Evolutionary conservation across 2,888 invertebrate species (phyloP), one percentile per base, ranked within the genome.

Genomic region (Halictus ligatus): DNA sequence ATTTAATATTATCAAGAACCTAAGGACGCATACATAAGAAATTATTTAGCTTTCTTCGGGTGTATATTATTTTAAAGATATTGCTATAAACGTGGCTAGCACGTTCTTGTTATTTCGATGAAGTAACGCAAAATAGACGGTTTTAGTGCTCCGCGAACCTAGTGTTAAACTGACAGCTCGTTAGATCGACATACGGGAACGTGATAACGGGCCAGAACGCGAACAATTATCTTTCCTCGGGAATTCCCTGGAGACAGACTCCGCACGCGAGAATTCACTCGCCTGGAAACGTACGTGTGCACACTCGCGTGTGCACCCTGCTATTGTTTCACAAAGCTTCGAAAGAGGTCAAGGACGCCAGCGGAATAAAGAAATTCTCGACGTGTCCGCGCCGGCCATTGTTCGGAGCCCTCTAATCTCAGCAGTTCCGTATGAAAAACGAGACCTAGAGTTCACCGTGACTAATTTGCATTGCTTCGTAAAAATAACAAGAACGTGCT

Each of bases 271-370:
- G 21, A n/a, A 82, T 67, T 67, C 67, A 74, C 78, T 50, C n/a
- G 50, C 25, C 46, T 43, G 46, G 35, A 58, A 50, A 15, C n/a
- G n/a, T n/a, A n/a, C n/a, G n/a, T n/a, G n/a, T n/a, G n/a, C n/a
- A n/a, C n/a, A n/a, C n/a, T n/a, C n/a, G n/a, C 72, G 60, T 71
- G 29, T 71, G 29, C 43, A 13, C 18, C 10, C 18, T 29, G 64
- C 8, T 21, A 46, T n/a, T n/a, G 71, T 21, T 43, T 71, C n/a
- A 43, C 43, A 71, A 71, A 71, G 71, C 43, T 43, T 71, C 43
- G 1, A 83, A 84, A 43, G 64, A 21, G 83, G 83, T 83, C 83
- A 84, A 83, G 76, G 83, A 77, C 60, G 60, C 25, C 18, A 10
- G 35, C 6, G 6, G 64, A 69, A 48, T 25, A 69, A 67, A 74